These are phyloP conservation scores for Tragelaphus imberbis DNA, from an alignment of 2,113 vertebrate genomes.

Conservation along the genomic window DNA sequence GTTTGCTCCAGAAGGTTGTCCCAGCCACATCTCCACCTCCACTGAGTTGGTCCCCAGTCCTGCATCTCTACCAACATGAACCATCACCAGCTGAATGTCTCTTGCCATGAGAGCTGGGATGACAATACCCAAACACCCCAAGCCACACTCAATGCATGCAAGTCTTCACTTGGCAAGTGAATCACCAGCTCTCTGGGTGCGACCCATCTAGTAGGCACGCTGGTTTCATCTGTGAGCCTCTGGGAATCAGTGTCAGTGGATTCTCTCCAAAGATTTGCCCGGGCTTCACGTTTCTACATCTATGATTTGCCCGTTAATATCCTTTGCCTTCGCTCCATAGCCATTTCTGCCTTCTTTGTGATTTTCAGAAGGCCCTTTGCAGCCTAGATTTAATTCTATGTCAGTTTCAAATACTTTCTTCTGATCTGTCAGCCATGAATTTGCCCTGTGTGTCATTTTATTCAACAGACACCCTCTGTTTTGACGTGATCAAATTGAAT, in stretches of 20 bases:
- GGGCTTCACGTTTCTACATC: rapidly evolving
- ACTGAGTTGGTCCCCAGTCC: not conserved
- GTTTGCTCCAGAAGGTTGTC: not conserved
- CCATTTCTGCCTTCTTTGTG: not conserved
- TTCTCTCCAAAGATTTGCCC: not conserved
- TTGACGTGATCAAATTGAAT: not conserved
- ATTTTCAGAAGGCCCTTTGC: not conserved
- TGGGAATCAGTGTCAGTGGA: not conserved
- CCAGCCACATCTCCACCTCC: not conserved
- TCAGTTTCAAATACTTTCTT: not conserved
- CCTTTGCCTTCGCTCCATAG: not conserved
- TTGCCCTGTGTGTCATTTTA: not conserved
- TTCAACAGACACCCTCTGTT: not conserved
- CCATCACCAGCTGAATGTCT: not conserved
- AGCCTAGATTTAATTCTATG: not conserved
- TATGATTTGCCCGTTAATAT: not conserved
- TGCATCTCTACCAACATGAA: not conserved
- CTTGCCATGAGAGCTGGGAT: not conserved
- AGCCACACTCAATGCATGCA: not conserved
- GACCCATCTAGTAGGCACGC: rapidly evolving
- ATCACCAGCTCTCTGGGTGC: not conserved
- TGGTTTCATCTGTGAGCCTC: not conserved
- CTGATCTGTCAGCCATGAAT: not conserved
- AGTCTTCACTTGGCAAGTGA: not conserved
- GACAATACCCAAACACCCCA: too few species aligned